Evolutionary conservation across 2,888 invertebrate genomes (phyloP).

Genomic region (Eilema caniola): DNA sequence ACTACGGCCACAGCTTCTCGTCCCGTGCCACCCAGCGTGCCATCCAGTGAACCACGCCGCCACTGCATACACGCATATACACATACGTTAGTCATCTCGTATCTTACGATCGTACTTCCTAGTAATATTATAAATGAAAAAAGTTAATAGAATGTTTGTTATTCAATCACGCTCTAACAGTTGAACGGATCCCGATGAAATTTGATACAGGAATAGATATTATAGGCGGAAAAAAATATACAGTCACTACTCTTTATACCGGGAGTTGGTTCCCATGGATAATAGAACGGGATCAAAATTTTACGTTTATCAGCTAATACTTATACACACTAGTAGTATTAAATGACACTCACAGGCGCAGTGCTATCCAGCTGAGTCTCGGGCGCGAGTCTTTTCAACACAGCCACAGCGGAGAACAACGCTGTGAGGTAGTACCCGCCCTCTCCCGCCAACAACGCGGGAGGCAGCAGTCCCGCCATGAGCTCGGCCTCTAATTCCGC

Average conservation of each 20-base stretch:
- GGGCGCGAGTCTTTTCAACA: conserved; percentile 90
- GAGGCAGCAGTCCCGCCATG: conserved; percentile 98
- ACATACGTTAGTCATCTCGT: not conserved
- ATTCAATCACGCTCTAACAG: no score
- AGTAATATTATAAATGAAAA: no score
- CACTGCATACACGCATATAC: conserved; percentile 63
- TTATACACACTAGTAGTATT: no score
- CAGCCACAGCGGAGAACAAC: conserved; percentile 96
- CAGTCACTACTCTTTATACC: no score
- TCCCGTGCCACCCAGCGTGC: conserved; percentile 26
- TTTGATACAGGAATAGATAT: no score
- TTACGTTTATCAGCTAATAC: no score
- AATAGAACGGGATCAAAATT: no score
- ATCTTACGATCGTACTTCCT: no score
- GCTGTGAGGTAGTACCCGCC: conserved; percentile 98
- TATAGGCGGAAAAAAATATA: no score
- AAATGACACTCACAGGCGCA: conserved; percentile 69
- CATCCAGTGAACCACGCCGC: conserved; percentile 84
- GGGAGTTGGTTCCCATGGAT: no score
- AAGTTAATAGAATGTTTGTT: no score
- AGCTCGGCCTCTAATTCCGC: conserved; percentile 98
- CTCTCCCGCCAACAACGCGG: conserved; percentile 95
- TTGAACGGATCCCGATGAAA: no score
- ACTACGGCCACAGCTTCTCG: conserved; percentile 87
- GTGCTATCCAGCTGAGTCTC: conserved; percentile 72